Base-by-base conservation (phyloP, 2,888 invertebrate genomes). In the Scotopteryx bipunctaria region DNA sequence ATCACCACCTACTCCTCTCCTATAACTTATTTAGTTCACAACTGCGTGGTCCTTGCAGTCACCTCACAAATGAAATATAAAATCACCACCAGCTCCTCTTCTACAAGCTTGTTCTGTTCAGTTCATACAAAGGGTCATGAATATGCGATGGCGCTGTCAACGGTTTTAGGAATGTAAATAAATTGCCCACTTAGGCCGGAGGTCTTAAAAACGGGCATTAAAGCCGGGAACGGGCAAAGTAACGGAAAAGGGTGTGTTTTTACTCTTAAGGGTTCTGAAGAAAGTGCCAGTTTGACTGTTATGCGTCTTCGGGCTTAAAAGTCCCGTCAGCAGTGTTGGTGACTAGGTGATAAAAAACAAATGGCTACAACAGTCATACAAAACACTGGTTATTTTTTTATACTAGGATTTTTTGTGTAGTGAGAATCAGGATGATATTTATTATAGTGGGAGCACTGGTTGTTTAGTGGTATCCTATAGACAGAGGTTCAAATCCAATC, bases 61-160 rank as follows among this genome's bases (percentile, higher is more conserved):
- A 8, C 13, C 1, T 37, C n/a, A 29, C 2, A 14, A 19, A 25
- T 41, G 1, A 11, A 3, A 36, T 42, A 21, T 9, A 4, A 49
- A 54, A 27, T n/a, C 16, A 8, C 42, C 40, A 19, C 16, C 11
- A 54, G 9, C 58, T 58, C 56, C 5, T 5, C 5, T 8, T 2
- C 51, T 19, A 41, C 63, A 64, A 55, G 62, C 67, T 72, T 74
- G 76, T 76, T 75, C 76, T 74, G 76, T 76, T 75, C 76, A 76
- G 75, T 76, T 75, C 77, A 78, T 77, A 78, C 67, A 73, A 78
- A 76, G 65, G 63, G 60, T 79, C 80, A 81, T 81, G 78, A 81
- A 81, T 81, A 81, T 80, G 81, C 81, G 75, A 80, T 78, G 73
- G 63, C 65, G 69, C 74, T 78, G 76, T 81, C 77, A 77, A 73